Evolutionary conservation across 2,888 invertebrate species (phyloP).

Genomic region (Catocala sponsa): DNA sequence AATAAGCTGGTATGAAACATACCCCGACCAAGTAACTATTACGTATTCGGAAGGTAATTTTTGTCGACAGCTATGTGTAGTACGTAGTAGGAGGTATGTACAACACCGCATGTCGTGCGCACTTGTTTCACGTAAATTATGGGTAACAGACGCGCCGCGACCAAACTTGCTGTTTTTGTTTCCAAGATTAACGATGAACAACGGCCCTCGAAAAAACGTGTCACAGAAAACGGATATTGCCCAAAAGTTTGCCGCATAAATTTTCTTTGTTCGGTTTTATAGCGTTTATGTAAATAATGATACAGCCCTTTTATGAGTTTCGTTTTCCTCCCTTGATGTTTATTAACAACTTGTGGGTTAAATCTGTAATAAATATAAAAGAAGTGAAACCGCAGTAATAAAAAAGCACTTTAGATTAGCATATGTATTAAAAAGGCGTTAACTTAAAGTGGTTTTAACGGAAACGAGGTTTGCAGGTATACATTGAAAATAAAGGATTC

Average conservation of each 20-base stretch:
- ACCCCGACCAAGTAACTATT: slow-evolving; percentile 22
- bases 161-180: slow-evolving; percentile 85
- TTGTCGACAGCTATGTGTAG: slow-evolving; percentile 51
- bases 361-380: slow-evolving; percentile 47
- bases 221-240: slow-evolving; percentile 83
- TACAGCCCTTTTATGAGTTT: slow-evolving; percentile 69
- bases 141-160: slow-evolving; percentile 71
- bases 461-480: background rate
- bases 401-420: slow-evolving; percentile 45
- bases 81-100: slow-evolving; percentile 42
- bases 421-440: slow-evolving; percentile 38
- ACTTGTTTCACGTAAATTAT: slow-evolving; percentile 82
- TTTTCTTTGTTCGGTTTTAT: slow-evolving; percentile 77
- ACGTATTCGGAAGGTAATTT: slow-evolving; percentile 60
- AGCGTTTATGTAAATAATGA: slow-evolving; percentile 77
- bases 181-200: slow-evolving; percentile 86
- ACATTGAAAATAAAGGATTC: background rate
- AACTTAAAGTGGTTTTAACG: slow-evolving; percentile 12
- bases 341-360: slow-evolving; percentile 55
- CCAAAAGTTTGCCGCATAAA: slow-evolving; percentile 80
- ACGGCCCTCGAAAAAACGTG: slow-evolving; percentile 83
- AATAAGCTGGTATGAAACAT: slow-evolving; percentile 38
- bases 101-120: slow-evolving; percentile 76
- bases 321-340: slow-evolving; percentile 51
- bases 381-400: slow-evolving; percentile 40